Evolutionary conservation across 2,797 vertebrate species (phyloP), one percentile per base, ranked within the genome.

Genomic region (Peromyscus eremicus): DNA sequence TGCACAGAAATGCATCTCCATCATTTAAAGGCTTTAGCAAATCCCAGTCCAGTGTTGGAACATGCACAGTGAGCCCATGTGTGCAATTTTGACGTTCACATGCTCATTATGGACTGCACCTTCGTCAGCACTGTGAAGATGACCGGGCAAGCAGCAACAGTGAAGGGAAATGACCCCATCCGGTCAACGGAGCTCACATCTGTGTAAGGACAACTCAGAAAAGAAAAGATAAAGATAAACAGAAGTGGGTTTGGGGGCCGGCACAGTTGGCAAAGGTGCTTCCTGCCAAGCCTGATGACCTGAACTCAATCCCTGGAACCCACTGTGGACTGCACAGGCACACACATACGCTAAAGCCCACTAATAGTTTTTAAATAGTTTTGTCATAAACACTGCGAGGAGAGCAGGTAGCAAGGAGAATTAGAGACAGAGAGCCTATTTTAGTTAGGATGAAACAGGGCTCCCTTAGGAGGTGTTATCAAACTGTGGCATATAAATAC

Each of bases 1-100:
- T 64, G 16, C 43, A 34, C 49, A 83, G 86, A 93, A 86, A 75
- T 49, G 37, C 25, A 83, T 60, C 37, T 32, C 12, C 40, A 80
- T 19, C 91, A 87, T 85, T 82, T 86, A 87, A 87, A 86, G 79
- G 64, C 60, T 83, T 89, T 79, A 94, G 89, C 62, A 86, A 95
- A 92, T 94, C 46, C 32, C 62, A 71, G 4, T 64, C 62, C 29
- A 49, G 0, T 73, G 34, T 82, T 92, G 76, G 27, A 94, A 77
- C 40, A 52, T 71, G 49, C 73, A 85, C 4, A 43, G 75, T 16
- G 34, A 94, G 77, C 16, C 37, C 0, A 7, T 64, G 68, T 83
- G 46, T 92, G 25, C 77, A 29, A 84, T 83, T 94, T 55, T 92
- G 77, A 89, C 17, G 52, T 55, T 70, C 34, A 46, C 55, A 40